phyloP scores from a whole-genome alignment of 23 tunicate species.

The Ascidia mentula region DNA sequence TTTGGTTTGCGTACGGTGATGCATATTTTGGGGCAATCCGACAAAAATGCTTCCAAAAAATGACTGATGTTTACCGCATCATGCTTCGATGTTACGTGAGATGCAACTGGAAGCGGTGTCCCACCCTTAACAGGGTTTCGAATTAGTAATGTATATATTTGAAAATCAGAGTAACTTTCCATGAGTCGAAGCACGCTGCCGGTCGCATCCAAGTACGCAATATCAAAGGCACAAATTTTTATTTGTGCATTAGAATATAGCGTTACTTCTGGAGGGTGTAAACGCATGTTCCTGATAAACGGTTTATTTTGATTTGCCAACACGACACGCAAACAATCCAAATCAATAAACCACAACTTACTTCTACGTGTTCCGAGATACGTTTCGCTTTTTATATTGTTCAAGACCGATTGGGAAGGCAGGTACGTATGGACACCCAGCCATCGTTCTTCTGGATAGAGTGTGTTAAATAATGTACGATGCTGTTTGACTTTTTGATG shows the following conservation, averaged over 20 bases:
- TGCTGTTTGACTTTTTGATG: background rate
- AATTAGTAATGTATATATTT: slow-evolving; percentile 30
- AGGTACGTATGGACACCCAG: background rate
- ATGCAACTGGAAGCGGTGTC: slow-evolving; percentile 28
- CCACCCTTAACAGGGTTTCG: slow-evolving; percentile 20
- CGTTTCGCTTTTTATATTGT: background rate
- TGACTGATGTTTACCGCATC: slow-evolving; percentile 28
- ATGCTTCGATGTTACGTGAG: slow-evolving; percentile 13
- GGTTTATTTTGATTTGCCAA: background rate
- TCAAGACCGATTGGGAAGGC: background rate
- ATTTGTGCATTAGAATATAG: slow-evolving; percentile 22
- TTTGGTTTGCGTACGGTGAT: no score
- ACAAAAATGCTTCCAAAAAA: slow-evolving; percentile 12
- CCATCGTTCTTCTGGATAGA: background rate
- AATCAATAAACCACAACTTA: background rate
- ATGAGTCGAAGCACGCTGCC: slow-evolving; percentile 13
- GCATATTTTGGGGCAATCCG: background rate
- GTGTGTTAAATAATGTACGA: background rate
- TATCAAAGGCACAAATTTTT: background rate
- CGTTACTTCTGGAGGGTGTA: background rate
- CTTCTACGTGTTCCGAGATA: background rate
- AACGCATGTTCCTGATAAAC: slow-evolving; percentile 1
- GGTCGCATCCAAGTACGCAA: slow-evolving; percentile 41
- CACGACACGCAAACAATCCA: background rate
- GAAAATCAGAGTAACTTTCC: slow-evolving; percentile 11